phyloP scores from a whole-genome alignment of 2,797 vertebrate genomes.

The Spea hammondii region DNA sequence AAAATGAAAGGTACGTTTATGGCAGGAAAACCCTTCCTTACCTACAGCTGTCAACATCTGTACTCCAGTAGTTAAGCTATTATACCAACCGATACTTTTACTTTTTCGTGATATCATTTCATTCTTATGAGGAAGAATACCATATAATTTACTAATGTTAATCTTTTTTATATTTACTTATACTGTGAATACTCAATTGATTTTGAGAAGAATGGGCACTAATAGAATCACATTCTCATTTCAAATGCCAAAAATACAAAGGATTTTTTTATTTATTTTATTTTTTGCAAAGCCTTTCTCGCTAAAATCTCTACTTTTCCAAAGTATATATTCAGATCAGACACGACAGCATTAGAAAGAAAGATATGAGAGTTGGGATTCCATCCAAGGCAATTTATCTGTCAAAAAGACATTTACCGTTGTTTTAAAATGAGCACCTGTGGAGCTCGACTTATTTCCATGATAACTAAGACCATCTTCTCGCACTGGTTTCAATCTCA shows the following conservation, averaged over 20 bases:
- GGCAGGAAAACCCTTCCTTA: too few species aligned
- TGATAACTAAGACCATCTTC: conserved; percentile 55
- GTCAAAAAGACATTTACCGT: conserved; percentile 57
- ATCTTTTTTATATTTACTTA: too few species aligned
- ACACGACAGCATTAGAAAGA: conserved; percentile 46
- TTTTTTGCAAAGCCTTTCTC: not conserved
- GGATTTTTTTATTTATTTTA: not conserved
- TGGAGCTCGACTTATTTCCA: conserved; percentile 59
- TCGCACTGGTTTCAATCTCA: conserved; percentile 55
- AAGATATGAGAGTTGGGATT: conserved; percentile 60
- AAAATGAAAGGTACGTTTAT: too few species aligned
- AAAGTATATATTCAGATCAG: conserved; percentile 48
- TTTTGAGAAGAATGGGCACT: not conserved
- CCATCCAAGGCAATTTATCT: conserved; percentile 65
- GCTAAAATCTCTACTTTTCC: conserved; percentile 17
- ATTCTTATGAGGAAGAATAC: too few species aligned
- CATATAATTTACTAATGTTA: too few species aligned
- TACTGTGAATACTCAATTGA: not conserved
- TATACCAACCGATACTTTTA: too few species aligned
- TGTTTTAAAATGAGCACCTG: conserved; percentile 57
- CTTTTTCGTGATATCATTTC: too few species aligned
- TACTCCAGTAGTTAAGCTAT: too few species aligned
- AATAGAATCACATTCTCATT: not conserved
- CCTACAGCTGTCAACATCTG: too few species aligned
- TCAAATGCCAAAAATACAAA: not conserved